Evolutionary conservation across 1,140 invertebrate species (phyloP), one percentile per base, ranked within the genome.

Genomic region (Lineus longissimus): DNA sequence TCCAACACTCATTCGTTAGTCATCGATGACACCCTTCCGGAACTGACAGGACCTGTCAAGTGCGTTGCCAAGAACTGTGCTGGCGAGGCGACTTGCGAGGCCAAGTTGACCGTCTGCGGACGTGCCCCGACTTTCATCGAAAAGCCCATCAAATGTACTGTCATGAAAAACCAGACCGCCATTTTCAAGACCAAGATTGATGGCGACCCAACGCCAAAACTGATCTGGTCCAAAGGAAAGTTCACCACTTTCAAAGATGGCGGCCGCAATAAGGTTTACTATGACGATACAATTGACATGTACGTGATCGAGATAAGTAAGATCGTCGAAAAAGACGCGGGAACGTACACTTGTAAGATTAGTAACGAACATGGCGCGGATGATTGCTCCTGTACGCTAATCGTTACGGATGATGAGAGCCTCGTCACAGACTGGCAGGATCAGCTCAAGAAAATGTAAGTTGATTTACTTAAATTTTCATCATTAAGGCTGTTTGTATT

Each of bases 221-320:
- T 81, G 11, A 72, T 73, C 58, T 81, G 78, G 80, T 76, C 80
- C 1, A 81, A 81, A 59, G 80, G 80, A 31, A 81, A 80, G 70
- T 80, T 76, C 77, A 65, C 71, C 40, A 61, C 60, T 1, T 59
- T 57, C 29, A 72, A 79, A 66, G 61, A 74, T 59, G 72, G 69
- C 0, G 74, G 73, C 22, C 60, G 71, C 17, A 70, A 74, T 63
- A 73, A 70, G 41, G 67, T 79, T 7, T 77, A 66, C 64, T 70
- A 73, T 54, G 79, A 82, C 61, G 74, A 79, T 23, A 68, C 64
- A 9, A 76, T 75, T 2, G 70, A 71, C 23, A 72, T 76, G 62
- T 61, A 81, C 59, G 71, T 81, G 23, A 63, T 82, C 22, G 73
- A 80, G 66, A 80, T 82, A 17, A 62, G 69, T 13, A 70, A 76